Base-by-base conservation (phyloP, 1,140 invertebrate species). In the Parasteatoda tepidariorum region DNA sequence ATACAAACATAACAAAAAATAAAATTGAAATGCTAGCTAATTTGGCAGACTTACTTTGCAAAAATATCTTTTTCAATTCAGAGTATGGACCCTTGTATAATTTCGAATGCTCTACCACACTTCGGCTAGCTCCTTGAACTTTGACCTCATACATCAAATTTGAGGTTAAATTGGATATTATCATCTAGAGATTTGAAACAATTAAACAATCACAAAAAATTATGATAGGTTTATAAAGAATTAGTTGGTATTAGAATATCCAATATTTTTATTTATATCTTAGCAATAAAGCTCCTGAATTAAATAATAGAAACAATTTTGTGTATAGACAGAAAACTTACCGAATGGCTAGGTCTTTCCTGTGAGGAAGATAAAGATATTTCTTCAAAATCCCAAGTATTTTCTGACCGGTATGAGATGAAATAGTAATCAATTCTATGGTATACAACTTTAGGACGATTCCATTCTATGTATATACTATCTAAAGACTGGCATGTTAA, bases 381-480 rank as follows among this genome's bases (percentile, higher is more conserved):
- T 87, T 93, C 92, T 71, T 93, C 91, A 87, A 91, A 92, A 75
- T 92, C 90, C 74, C 89, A 89, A 38, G 90, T 89, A 82, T 91
- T 91, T 85, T 92, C 91, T 83, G 90, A 89, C 18, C 85, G 84
- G 76, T 93, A 93, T 70, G 92, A 93, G 83, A 96, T 92, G 87
- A 93, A 93, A 88, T 95, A 96, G 86, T 92, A 93, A 89, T 96
- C 94, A 84, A 96, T 92, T 34, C 85, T 78, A 5, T 86, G 93
- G 89, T 92, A 93, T 87, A 92, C 94, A 83, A 91, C 91, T 41
- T 91, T 89, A 1, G 95, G 95, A 84, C 93, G 91, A 64, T 93
- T 91, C 95, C 95, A 97, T 85, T 95, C 93, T 26, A 97, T 88
- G 87, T 92, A 94, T 9, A 96, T 91, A 18, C 93, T 92, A 85